Evolutionary conservation across 2,888 invertebrate genomes (phyloP).

Genomic region (Lomographa bimaculata): DNA sequence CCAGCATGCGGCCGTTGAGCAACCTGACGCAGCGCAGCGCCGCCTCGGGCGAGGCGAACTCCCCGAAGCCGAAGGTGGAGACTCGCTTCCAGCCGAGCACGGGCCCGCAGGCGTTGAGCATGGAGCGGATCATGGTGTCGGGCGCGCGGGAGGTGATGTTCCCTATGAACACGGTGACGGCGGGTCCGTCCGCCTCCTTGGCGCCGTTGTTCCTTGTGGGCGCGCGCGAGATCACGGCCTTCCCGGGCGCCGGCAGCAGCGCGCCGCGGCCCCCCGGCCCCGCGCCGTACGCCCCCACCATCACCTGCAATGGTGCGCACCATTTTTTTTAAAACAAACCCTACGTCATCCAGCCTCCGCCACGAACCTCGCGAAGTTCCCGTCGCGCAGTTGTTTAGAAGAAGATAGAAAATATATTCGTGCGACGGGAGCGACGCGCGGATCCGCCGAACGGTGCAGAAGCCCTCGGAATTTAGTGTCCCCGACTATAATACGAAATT

Average conservation of each 20-base stretch:
- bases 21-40: conserved; percentile 96
- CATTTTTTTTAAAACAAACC: background rate
- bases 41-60: conserved; percentile 96
- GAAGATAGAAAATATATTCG: no score
- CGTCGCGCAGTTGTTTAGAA: no score
- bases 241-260: conserved; percentile 50
- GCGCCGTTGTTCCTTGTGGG: conserved; percentile 55
- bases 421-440: no score
- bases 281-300: conserved; percentile 68
- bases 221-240: conserved; percentile 60
- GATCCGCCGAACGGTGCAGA: no score
- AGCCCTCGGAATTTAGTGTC: no score
- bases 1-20: conserved; percentile 95
- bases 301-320: conserved; percentile 50
- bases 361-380: no score
- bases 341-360: no score
- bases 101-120: conserved; percentile 96
- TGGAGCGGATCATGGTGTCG: conserved; percentile 96
- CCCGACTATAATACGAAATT: no score
- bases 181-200: conserved; percentile 87
- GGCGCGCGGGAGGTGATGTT: conserved; percentile 94
- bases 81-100: conserved; percentile 99
- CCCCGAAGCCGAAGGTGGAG: conserved; percentile 99
- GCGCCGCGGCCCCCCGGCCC: conserved; percentile 43
- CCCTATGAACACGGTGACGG: conserved; percentile 96